A percentile compares a stretch with the other conserved stretches of the same genome.
Evolutionary conservation across 2,888 invertebrate species (phyloP).

Genomic region (Dasysyrphus albostriatus): DNA sequence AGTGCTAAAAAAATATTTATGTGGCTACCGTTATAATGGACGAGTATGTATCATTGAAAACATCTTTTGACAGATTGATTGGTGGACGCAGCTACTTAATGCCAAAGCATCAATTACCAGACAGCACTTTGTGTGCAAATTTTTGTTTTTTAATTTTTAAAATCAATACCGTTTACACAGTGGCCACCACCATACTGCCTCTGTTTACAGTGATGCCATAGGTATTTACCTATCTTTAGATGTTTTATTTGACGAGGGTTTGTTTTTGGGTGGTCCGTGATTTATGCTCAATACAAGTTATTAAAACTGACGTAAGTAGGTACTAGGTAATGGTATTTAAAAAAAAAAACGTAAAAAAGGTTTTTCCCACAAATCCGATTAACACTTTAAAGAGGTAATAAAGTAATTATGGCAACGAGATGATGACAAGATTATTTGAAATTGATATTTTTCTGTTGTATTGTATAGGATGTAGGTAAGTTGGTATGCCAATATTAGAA

Average conservation of each 20-base stretch:
- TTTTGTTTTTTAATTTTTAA: slow-evolving; percentile 41
- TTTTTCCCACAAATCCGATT: slow-evolving; percentile 18
- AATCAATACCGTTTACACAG: slow-evolving; percentile 48
- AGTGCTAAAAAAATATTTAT: slow-evolving; percentile 25
- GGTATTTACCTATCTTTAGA: slow-evolving; percentile 52
- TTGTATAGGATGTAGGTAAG: too few relatives aligned
- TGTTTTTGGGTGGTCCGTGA: slow-evolving; percentile 46
- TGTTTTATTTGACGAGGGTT: slow-evolving; percentile 58
- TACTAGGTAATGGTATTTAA: neutral
- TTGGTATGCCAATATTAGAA: too few relatives aligned
- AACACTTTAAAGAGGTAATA: slow-evolving; percentile 24
- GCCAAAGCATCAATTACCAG: slow-evolving; percentile 58
- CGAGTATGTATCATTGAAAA: slow-evolving; percentile 35
- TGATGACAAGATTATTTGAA: slow-evolving; percentile 1
- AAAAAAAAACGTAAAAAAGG: neutral
- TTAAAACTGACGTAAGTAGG: slow-evolving; percentile 44
- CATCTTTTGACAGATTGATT: slow-evolving; percentile 45
- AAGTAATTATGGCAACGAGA: neutral
- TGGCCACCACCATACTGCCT: neutral
- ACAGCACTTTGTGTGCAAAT: slow-evolving; percentile 27
- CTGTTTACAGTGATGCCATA: neutral
- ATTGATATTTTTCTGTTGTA: too few relatives aligned
- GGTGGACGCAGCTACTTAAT: slow-evolving; percentile 45
- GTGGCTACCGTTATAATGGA: slow-evolving; percentile 48
- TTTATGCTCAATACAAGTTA: slow-evolving; percentile 49